Percentiles rank a stretch among this genome's conserved stretches.
Conservation (phyloP, 2,113 vertebrate genomes). For the Eretmochelys imbricata region DNA sequence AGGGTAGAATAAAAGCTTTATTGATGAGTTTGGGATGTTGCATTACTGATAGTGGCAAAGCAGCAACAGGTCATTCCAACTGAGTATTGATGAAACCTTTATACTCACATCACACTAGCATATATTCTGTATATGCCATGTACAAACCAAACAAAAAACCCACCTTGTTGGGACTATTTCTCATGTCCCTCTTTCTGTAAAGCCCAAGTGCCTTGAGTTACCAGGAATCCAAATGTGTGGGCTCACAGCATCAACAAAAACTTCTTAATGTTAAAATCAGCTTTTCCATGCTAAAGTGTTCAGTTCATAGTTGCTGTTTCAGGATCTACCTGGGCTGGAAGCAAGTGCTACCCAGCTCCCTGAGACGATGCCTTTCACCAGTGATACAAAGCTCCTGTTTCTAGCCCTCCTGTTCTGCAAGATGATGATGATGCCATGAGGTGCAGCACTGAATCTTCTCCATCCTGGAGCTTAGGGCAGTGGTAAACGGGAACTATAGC, state of each 20-base stretch:
- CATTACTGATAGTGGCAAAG: not conserved
- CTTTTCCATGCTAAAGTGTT: not conserved
- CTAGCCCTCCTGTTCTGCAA: not conserved
- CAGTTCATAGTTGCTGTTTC: not conserved
- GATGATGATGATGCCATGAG: not conserved
- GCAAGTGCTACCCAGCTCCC: not conserved
- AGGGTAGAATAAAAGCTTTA: not conserved
- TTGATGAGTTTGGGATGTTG: not conserved
- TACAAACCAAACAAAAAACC: not conserved
- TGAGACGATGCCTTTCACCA: not conserved
- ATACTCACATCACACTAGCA: rapidly evolving
- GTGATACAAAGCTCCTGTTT: not conserved
- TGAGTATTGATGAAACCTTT: not conserved
- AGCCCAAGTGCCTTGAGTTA: not conserved
- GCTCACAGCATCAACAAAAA: not conserved
- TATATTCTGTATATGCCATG: not conserved
- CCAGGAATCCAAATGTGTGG: not conserved
- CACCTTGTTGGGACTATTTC: not conserved
- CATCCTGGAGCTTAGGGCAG: not conserved
- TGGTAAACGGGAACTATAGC: not conserved
- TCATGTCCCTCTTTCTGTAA: not conserved
- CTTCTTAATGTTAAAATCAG: not conserved
- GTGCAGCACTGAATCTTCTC: not conserved
- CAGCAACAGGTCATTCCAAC: not conserved
- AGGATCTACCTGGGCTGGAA: not conserved